Base-by-base conservation (phyloP, 2,113 vertebrate genomes). In the Ailurus styani region DNA sequence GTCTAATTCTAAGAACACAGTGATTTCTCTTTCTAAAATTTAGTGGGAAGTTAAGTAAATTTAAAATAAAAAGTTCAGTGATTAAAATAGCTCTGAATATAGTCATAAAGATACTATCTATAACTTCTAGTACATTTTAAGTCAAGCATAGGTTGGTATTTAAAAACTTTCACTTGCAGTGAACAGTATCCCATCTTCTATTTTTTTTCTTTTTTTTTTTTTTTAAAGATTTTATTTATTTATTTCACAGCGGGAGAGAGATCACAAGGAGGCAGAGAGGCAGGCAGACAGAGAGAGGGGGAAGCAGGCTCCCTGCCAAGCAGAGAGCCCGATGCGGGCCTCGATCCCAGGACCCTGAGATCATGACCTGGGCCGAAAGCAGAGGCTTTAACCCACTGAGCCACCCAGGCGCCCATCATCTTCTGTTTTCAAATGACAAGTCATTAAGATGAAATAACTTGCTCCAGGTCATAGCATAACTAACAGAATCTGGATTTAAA, bases 1-100 rank as follows among this genome's bases (percentile, higher is more conserved):
- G 85, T 96, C 98, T 98, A 98, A 96, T 94, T 97, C 94, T 93
- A 98, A 98, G 95, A 98, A 91, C 85, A 97, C 57, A 97, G 96
- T 98, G 84, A 88, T 96, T 98, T 97, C 21, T 40, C 89, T 95
- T 98, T 98, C 70, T 97, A 97, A 93, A 95, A 97, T 95, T 93
- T 97, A 98, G 97, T 98, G 93, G 97, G 25, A 95, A 90, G 50
- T 92, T 45, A 82, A 75, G 96, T 47, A 94, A 87, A 86, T 75
- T 95, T 81, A 96, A 96, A 97, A 90, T 83, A 92, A 96, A 86
- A 90, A 87, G n/a, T 95, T 96, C 79, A 90, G 50, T 85, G 57
- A 91, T 78, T 96, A 91, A 84, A 94, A 75, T 78, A 88, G 55
- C 83, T 94, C 62, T 95, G 86, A 94, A 94, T 91, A 85, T 4